Percentiles rank a stretch among this genome's conserved stretches.
phyloP scores from a whole-genome alignment of 2,113 vertebrate species.

The Channa maculata region DNA sequence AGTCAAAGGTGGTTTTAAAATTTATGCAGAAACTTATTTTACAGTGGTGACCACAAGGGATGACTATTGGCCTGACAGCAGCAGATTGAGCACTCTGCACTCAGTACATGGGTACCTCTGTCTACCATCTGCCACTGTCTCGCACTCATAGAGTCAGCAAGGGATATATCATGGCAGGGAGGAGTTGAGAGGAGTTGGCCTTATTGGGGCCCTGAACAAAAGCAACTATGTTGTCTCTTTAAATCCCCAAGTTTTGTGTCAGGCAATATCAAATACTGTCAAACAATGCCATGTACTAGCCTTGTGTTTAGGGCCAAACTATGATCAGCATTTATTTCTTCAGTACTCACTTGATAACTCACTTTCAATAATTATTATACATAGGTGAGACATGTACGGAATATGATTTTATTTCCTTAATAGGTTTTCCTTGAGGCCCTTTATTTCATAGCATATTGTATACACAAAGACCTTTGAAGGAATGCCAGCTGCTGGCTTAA shows the following conservation, averaged over 20 bases:
- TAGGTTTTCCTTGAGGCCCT: background rate
- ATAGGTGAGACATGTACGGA: background rate
- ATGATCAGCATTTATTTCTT: constrained; percentile 19
- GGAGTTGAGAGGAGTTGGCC: constrained; percentile 28
- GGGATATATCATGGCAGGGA: constrained; percentile 7
- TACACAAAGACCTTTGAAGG: background rate
- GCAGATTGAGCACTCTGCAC: constrained; percentile 48
- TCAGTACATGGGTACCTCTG: constrained; percentile 86
- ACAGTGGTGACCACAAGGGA: constrained; percentile 80
- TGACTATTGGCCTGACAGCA: constrained; percentile 82
- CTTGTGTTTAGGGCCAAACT: constrained; percentile 43
- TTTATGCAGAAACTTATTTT: constrained; percentile 81
- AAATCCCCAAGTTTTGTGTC: constrained; percentile 14
- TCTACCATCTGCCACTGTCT: constrained; percentile 90
- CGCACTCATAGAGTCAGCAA: background rate
- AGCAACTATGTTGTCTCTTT: constrained; percentile 71
- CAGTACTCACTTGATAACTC: background rate
- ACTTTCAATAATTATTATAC: background rate
- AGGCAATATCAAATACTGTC: no score
- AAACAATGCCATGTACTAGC: background rate
- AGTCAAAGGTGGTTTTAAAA: constrained; percentile 48
- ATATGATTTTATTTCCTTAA: constrained; percentile 4
- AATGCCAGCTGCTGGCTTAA: background rate
- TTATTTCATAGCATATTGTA: background rate
- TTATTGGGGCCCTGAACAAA: constrained; percentile 68